These are phyloP conservation scores for Diabrotica virgifera DNA, from an alignment of 1,140 invertebrate genomes.

Conservation along the genomic window DNA sequence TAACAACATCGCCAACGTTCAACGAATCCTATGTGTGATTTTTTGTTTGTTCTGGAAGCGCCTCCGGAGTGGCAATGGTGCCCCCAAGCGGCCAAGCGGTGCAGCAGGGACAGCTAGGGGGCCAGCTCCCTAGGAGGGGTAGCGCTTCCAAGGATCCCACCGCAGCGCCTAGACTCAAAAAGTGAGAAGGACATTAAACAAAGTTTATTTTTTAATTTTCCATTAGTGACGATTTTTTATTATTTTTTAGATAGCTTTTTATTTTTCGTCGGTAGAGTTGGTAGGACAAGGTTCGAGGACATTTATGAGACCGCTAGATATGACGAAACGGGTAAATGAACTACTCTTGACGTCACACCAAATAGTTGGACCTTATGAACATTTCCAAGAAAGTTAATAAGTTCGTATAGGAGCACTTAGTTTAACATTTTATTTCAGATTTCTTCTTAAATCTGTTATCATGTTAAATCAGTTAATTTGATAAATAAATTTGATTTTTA, in stretches of 20 bases:
- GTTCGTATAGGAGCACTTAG: too few relatives aligned
- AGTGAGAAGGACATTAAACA: conserved; percentile 31
- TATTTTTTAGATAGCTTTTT: not conserved
- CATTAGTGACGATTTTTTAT: not conserved
- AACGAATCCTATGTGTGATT: conserved; percentile 45
- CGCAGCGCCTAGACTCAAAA: conserved; percentile 39
- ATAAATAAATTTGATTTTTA: too few relatives aligned
- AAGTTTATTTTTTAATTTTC: not conserved
- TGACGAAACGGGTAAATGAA: too few relatives aligned
- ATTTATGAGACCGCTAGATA: not conserved
- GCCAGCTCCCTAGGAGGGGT: conserved; percentile 43
- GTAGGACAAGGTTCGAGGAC: not conserved
- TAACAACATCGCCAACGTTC: conserved; percentile 1
- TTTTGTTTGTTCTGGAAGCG: conserved; percentile 49
- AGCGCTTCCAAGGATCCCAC: conserved; percentile 46
- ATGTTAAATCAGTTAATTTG: too few relatives aligned
- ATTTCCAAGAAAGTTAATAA: too few relatives aligned
- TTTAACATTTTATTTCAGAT: too few relatives aligned
- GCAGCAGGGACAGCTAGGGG: conserved; percentile 30
- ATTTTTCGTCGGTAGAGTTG: conserved; percentile 1
- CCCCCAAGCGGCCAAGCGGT: conserved; percentile 38
- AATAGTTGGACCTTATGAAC: too few relatives aligned
- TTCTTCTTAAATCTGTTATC: too few relatives aligned
- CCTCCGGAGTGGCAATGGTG: conserved; percentile 47
- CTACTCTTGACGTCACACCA: too few relatives aligned